phyloP scores from a whole-genome alignment of 2,797 vertebrate species.

The Notamacropus eugenii region DNA sequence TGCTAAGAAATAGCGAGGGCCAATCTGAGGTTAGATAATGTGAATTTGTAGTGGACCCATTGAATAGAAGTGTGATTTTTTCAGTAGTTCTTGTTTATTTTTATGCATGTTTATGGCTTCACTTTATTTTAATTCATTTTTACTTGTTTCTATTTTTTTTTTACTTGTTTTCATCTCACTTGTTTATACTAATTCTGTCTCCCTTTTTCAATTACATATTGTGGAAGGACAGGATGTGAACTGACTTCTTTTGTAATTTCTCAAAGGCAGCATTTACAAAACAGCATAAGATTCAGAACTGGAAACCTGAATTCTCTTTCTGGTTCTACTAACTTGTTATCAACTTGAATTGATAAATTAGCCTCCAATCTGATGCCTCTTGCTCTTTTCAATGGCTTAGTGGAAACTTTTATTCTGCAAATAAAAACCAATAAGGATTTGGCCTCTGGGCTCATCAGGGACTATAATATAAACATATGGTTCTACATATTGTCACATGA shows the following conservation, averaged over 20 bases:
- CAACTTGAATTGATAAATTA: neutral
- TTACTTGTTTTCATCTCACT: neutral
- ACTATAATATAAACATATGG: slow-evolving; percentile 72
- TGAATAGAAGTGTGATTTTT: neutral
- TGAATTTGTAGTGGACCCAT: neutral
- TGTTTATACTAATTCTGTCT: neutral
- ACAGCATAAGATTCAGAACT: neutral
- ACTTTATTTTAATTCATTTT: neutral
- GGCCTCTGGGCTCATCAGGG: slow-evolving; percentile 72
- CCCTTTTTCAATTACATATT: neutral
- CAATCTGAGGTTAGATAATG: neutral
- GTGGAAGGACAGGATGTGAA: neutral
- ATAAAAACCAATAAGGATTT: slow-evolving; percentile 74
- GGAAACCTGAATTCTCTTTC: neutral
- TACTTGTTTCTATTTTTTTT: neutral
- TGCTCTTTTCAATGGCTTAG: slow-evolving; percentile 19
- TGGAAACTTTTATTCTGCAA: slow-evolving; percentile 81
- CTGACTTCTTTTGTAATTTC: neutral
- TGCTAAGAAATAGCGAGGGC: neutral
- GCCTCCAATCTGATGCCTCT: neutral
- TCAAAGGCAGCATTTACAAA: neutral
- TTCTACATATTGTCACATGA: slow-evolving; percentile 50
- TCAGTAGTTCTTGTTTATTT: neutral
- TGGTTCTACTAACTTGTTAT: neutral
- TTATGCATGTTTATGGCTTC: neutral